phyloP scores from a whole-genome alignment of 2,113 vertebrate genomes.

The Gorsachius goisagi region DNA sequence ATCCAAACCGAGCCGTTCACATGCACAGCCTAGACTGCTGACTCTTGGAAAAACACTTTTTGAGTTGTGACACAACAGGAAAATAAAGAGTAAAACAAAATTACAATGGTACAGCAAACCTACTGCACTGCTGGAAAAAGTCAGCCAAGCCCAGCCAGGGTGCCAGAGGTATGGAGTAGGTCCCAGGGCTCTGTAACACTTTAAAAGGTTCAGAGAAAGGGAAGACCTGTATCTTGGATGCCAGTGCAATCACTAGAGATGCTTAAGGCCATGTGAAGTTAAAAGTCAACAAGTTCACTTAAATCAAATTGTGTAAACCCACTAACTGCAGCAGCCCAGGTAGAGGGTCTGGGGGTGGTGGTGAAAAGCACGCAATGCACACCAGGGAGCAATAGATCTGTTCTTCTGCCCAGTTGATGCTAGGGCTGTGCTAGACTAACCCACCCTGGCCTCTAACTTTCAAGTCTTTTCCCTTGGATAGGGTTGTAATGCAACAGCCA shows the following conservation, averaged over 20 bases:
- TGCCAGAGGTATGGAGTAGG: not conserved
- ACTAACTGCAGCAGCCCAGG: not conserved
- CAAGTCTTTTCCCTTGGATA: not conserved
- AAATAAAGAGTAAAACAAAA: not conserved
- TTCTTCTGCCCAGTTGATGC: not conserved
- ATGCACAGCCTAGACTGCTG: fast-evolving
- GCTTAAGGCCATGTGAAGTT: not conserved
- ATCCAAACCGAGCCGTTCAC: not conserved
- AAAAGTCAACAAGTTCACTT: not conserved
- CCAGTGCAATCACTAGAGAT: not conserved
- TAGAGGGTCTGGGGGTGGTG: not conserved
- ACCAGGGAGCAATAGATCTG: not conserved
- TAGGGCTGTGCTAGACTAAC: not conserved
- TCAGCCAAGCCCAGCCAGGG: not conserved
- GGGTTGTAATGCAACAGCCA: not conserved
- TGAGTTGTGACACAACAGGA: not conserved
- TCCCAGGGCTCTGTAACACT: not conserved
- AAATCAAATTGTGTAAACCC: not conserved
- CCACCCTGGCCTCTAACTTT: not conserved
- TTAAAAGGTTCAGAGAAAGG: not conserved
- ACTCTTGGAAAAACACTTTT: not conserved
- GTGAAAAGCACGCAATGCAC: fast-evolving
- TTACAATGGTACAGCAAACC: not conserved
- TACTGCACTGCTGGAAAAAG: not conserved
- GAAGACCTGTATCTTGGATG: not conserved